These are phyloP conservation scores for Syngnathus rostellatus DNA, from an alignment of 2,797 vertebrate genomes.

Conservation along the genomic window DNA sequence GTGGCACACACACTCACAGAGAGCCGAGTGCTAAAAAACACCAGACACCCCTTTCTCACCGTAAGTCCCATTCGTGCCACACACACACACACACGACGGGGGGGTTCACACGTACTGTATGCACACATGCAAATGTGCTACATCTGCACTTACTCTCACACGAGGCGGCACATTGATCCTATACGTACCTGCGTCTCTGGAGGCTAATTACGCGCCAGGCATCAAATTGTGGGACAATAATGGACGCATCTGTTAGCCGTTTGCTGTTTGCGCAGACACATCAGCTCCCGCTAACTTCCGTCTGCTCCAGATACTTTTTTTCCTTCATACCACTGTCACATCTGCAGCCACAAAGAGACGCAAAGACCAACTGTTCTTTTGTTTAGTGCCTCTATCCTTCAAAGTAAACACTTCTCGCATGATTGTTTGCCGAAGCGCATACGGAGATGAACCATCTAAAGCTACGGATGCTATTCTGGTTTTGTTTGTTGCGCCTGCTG, in stretches of 20 bases:
- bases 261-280: conserved; percentile 33
- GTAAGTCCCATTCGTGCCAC: conserved; percentile 68
- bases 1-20: conserved; percentile 96
- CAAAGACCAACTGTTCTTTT: conserved; percentile 51
- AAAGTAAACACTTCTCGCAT: conserved; percentile 18
- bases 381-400: conserved; percentile 36
- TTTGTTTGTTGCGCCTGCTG: conserved; percentile 27
- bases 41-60: conserved; percentile 93
- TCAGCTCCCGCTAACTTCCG: conserved; percentile 50
- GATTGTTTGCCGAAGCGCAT: conserved; percentile 10
- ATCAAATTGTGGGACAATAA: conserved; percentile 40
- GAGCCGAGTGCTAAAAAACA: conserved; percentile 95
- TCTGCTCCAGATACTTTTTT: conserved; percentile 34
- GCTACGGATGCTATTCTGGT: conserved; percentile 42
- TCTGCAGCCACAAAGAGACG: conserved; percentile 59
- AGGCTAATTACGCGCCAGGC: conserved; percentile 45
- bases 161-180: conserved; percentile 34
- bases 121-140: conserved; percentile 5
- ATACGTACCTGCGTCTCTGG: conserved; percentile 32
- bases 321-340: conserved; percentile 35
- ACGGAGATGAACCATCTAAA: background rate
- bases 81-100: background rate
- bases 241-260: conserved; percentile 37
- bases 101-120: conserved; percentile 5
- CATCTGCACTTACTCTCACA: background rate